Base-by-base conservation (phyloP, 2,888 invertebrate species). In the Microchrysa polita region DNA sequence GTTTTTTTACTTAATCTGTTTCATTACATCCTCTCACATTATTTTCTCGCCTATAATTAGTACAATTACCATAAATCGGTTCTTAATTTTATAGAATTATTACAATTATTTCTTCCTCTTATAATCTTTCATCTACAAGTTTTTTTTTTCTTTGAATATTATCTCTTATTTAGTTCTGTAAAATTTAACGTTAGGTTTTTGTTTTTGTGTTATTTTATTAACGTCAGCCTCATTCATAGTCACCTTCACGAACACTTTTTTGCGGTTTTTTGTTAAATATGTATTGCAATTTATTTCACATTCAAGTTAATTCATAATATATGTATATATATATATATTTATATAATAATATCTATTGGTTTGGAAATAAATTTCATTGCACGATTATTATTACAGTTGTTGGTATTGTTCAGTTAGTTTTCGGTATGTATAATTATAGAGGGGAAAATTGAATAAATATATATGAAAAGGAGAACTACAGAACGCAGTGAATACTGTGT, bases 241-340 rank as follows among this genome's bases (percentile, higher is more conserved):
- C 69, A 55, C 69, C 69, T 69, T 69, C 69, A 69, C 69, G 69
- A 69, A 69, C 69, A 69, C 69, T 69, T 69, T 65, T 5, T 34
- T 34, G 2, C 2, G 2, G 27, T 34, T 34, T n/a, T n/a, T 34
- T 2, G 27, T 34, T 34, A 5, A 34, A 34, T 53, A 67, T 67
- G 52, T 69, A 69, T 69, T 69, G 69, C 69, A 69, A 40, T 55
- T n/a, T 69, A 40, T 40, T 69, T 69, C 57, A 57, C 69, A 69
- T 57, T 69, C 55, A 67, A 20, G 52, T 67, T 34, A 67, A 65
- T 65, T 34, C 53, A 67, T 69, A 69, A 34, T 53, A 22, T n/a
- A n/a, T n/a, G n/a, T n/a, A n/a, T n/a, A n/a, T n/a, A n/a, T n/a
- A n/a, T n/a, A n/a, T n/a, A n/a, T n/a, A n/a, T n/a, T n/a, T 18